These are phyloP conservation scores for Mythimna albipuncta DNA, from an alignment of 2,888 invertebrate genomes.

Conservation along the genomic window DNA sequence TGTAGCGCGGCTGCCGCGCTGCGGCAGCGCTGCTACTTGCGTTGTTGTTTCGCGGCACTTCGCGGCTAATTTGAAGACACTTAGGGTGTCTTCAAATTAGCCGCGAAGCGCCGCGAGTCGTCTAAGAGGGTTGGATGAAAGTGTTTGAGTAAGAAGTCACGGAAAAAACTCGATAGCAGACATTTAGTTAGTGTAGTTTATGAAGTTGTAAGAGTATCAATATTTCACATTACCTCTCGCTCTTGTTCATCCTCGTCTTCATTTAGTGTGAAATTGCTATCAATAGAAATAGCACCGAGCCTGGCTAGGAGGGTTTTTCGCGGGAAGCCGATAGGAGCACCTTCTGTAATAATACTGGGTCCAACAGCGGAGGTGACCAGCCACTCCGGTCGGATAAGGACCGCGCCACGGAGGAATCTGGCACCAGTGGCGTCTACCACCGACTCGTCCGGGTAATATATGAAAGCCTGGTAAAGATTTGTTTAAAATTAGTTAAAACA, in stretches of 20 bases:
- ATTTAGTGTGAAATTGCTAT: constrained; percentile 79
- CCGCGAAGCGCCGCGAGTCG: too few species aligned
- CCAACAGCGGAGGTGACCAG: constrained; percentile 80
- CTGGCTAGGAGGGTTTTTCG: constrained; percentile 83
- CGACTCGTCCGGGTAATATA: constrained; percentile 83
- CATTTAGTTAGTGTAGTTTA: neutral
- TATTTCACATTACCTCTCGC: constrained; percentile 75
- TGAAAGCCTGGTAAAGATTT: constrained; percentile 75
- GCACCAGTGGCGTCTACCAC: constrained; percentile 72
- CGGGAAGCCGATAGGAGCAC: constrained; percentile 75
- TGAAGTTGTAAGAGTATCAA: neutral
- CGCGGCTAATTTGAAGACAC: too few species aligned
- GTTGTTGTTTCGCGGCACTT: too few species aligned
- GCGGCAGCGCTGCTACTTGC: too few species aligned
- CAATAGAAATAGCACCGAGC: constrained; percentile 79
- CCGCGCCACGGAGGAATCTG: constrained; percentile 78
- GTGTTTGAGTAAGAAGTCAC: neutral
- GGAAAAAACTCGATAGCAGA: neutral
- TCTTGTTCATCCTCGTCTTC: constrained; percentile 88
- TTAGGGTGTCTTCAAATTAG: too few species aligned
- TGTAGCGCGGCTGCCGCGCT: too few species aligned
- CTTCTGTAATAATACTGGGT: constrained; percentile 64
- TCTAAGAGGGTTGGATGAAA: too few species aligned
- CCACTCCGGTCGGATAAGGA: constrained; percentile 80
- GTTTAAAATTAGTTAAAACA: neutral